Base-by-base conservation (phyloP, 2,797 vertebrate genomes). In the Oryzias sinensis region DNA sequence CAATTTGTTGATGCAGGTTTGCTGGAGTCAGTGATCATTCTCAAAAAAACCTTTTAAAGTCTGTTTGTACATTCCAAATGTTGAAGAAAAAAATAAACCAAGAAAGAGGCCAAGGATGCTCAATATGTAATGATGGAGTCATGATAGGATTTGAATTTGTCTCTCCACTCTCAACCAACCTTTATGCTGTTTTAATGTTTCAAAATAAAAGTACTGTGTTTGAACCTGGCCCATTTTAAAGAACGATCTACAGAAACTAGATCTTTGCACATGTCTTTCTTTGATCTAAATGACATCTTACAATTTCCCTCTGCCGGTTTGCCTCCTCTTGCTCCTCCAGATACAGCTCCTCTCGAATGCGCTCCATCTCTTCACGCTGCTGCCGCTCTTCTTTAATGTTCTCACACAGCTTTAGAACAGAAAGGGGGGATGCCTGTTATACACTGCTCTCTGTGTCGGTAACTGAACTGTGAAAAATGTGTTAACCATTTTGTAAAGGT, bases 351-450 rank as follows among this genome's bases (percentile, higher is more conserved):
- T 92, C 89, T 2, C 90, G 86, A 48, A 95, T 65, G 16, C 86
- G 87, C 49, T 97, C 95, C 71, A 93, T 76, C 59, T 97, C 93
- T n/a, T 96, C 94, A 46, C 83, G 92, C 53, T 92, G 90, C 77
- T 70, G 88, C 45, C 79, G 75, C 53, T 92, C 91, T 59, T 72
- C 85, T 49, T 92, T 86, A n/a, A 99, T 91, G 57, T 88, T 91
- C 52, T 95, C 82, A 15, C 88, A 78, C 49, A 99, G 70, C 97
- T 98, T 6, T 7, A 74, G 3, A 48, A 64, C 49, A 76, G 7
- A 61, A 3, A 14, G 43, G 15, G 1, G 27, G 4, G 6, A 42
- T 0, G 4, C 45, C 60, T 49, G 9, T 24, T 25, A 44, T 27
- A 25, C 27, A 46, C 50, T 2, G 41, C 20, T 16, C 18, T 1